phyloP scores from a whole-genome alignment of 2,797 vertebrate genomes.

The Pachyuromys duprasi region DNA sequence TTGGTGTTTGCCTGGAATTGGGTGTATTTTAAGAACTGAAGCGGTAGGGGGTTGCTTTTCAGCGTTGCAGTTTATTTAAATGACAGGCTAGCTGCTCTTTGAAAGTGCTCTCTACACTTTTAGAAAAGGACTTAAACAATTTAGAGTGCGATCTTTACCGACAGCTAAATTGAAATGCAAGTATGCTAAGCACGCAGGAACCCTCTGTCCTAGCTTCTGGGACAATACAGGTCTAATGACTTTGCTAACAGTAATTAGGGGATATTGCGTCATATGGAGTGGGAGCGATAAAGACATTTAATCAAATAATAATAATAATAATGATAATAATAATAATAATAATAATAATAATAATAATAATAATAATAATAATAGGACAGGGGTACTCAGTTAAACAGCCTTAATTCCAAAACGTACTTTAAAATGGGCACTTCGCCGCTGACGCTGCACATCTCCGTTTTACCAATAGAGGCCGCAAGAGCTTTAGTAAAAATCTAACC shows the following conservation, averaged over 20 bases:
- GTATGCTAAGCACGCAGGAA: neutral
- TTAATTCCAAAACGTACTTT: neutral
- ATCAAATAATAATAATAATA: too few relatives aligned
- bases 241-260: neutral
- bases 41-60: neutral
- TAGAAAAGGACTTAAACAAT: neutral
- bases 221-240: neutral
- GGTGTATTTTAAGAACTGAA: neutral
- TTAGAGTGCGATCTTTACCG: neutral
- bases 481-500: neutral
- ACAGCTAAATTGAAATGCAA: neutral
- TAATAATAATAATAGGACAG: too few relatives aligned
- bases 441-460: neutral
- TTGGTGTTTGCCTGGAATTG: neutral
- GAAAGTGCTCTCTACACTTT: neutral
- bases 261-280: neutral
- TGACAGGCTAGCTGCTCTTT: neutral
- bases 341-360: too few relatives aligned
- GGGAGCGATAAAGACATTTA: neutral
- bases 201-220: neutral
- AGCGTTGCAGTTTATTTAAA: neutral
- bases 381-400: neutral
- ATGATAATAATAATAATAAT: too few relatives aligned
- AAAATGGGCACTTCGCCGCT: rapidly evolving
- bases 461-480: constrained; percentile 48